Evolutionary conservation across 2,888 invertebrate genomes (phyloP), one percentile per base, ranked within the genome.

Genomic region (Mesorhabditis spiculigera): DNA sequence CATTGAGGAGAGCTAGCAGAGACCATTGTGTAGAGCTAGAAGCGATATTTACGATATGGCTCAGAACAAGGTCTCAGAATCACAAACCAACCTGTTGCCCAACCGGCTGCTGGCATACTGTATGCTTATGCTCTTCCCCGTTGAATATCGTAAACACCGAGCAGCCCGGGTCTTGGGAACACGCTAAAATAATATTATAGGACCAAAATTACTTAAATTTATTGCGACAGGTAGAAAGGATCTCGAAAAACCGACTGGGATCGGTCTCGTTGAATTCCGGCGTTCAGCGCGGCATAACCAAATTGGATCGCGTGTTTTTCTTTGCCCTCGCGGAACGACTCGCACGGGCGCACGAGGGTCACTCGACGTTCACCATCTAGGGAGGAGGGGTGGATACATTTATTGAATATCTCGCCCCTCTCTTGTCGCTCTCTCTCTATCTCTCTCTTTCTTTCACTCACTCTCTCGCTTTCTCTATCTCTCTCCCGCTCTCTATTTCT

Each of bases 41-140:
- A n/a, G n/a, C n/a, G n/a, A n/a, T n/a, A n/a, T n/a, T n/a, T n/a
- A n/a, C n/a, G n/a, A n/a, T n/a, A n/a, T n/a, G n/a, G n/a, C n/a
- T n/a, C n/a, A n/a, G n/a, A n/a, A 28, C 3, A 28, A 28, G 28
- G 28, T 50, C 58, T 50, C 8, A 50, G n/a, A 10, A 50, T 50
- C 58, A 13, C 8, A 50, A 13, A 50, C 8, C 3, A 13, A 50
- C 58, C n/a, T 50, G 75, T 4, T 74, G 76, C 28, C 78, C 78
- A 41, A 77, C 75, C 4, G 78, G 78, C 69, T 78, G 78, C 63
- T 78, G 76, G 63, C 76, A 76, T 16, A 70, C 72, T 72, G 73
- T 67, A 69, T 71, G 43, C 16, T 13, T 43, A 67, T 16, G 43
- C 61, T 44, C 66, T 67, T 6, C 6, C 5, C 5, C 65, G 43